Evolutionary conservation across 1,140 invertebrate species (phyloP).

Genomic region (Rhyzopertha dominica): DNA sequence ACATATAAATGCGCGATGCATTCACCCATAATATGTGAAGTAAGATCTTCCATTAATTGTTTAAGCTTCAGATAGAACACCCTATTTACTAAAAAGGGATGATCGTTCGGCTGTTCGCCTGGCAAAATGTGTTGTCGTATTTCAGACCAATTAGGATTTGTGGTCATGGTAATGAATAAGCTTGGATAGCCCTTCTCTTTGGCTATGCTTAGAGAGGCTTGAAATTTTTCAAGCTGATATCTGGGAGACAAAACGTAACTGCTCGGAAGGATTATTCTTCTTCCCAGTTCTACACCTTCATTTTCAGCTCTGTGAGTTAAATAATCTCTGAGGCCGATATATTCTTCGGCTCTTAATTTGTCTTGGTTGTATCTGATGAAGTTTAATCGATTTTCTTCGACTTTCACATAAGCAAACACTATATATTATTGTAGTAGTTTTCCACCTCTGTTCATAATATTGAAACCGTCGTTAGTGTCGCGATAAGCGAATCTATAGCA

Average conservation of each 20-base stretch:
- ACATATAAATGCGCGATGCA: slow-evolving; percentile 42
- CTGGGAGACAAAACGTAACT: slow-evolving; percentile 42
- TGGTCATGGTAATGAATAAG: slow-evolving; percentile 48
- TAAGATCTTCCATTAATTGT: slow-evolving; percentile 30
- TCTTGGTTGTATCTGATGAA: slow-evolving; percentile 39
- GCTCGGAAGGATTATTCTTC: slow-evolving; percentile 38
- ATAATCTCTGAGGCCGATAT: slow-evolving; percentile 39
- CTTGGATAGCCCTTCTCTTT: slow-evolving; percentile 42
- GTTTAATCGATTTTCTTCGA: slow-evolving; percentile 42
- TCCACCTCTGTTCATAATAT: too few species aligned
- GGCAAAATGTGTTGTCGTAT: slow-evolving; percentile 40
- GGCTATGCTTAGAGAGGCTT: slow-evolving; percentile 46
- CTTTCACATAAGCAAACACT: too few species aligned
- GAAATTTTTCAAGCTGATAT: slow-evolving; percentile 45
- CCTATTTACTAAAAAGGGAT: slow-evolving; percentile 42
- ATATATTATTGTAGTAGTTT: too few species aligned
- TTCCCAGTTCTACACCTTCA: slow-evolving; percentile 21
- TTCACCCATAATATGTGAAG: too few species aligned
- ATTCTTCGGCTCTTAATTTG: slow-evolving; percentile 41
- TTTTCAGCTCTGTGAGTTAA: slow-evolving; percentile 10
- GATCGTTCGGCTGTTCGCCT: slow-evolving; percentile 43
- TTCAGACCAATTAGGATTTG: slow-evolving; percentile 51
- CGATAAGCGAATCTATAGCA: too few species aligned
- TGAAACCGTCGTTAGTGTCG: too few species aligned
- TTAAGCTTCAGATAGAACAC: slow-evolving; percentile 42